phyloP scores from a whole-genome alignment of 2,113 vertebrate genomes.

The Leptobrachium ailaonicum region DNA sequence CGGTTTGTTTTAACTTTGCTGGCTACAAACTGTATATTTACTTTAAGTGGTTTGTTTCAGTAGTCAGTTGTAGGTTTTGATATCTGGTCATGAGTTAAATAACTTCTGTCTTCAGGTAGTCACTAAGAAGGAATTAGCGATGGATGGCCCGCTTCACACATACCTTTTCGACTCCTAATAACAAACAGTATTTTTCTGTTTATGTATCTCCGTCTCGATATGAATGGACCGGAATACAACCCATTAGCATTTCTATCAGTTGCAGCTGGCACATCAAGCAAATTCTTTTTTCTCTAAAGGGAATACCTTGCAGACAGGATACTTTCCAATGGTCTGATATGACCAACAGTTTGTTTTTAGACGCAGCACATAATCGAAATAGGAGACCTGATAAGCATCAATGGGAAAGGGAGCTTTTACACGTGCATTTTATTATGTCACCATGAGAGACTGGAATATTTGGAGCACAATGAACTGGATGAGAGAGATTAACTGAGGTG shows the following conservation, averaged over 20 bases:
- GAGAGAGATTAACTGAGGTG: too few species aligned
- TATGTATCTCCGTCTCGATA: not conserved
- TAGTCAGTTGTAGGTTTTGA: constrained; percentile 4
- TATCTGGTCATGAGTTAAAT: constrained; percentile 1
- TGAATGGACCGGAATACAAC: not conserved
- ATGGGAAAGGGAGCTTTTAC: too few species aligned
- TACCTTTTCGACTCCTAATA: not conserved
- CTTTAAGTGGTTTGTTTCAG: constrained; percentile 1
- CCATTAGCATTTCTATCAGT: not conserved
- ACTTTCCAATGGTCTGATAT: too few species aligned
- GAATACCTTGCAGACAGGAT: too few species aligned
- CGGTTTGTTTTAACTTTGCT: not conserved
- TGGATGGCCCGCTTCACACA: not conserved
- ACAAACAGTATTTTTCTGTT: not conserved
- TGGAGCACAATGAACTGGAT: too few species aligned
- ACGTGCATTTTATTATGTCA: too few species aligned
- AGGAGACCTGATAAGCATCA: too few species aligned
- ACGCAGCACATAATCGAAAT: too few species aligned
- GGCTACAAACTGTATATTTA: constrained; percentile 26
- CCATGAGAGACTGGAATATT: too few species aligned
- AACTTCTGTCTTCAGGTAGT: constrained; percentile 1
- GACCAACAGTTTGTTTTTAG: too few species aligned
- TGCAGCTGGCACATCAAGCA: not conserved
- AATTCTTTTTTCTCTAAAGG: not conserved
- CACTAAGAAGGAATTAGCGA: constrained; percentile 3